Base-by-base conservation (phyloP, 2,113 vertebrate species). In the Rallus limicola region DNA sequence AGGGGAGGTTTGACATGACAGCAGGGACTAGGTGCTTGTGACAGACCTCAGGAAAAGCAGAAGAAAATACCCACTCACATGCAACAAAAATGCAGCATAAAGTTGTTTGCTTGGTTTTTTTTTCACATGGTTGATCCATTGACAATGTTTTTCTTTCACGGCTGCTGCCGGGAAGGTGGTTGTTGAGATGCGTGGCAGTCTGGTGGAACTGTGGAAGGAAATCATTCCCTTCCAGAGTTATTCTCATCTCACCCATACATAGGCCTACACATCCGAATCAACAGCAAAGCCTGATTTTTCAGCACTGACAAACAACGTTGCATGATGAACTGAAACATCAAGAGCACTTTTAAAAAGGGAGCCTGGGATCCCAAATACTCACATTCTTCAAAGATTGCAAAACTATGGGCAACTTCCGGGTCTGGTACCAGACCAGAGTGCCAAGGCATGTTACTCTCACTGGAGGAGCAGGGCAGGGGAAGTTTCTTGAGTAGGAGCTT, bases 221-320 rank as follows among this genome's bases (percentile, higher is more conserved):
- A 58, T 17, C 8, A 2, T 52, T 78, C 34, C 34, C 58, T 91
- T 53, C 26, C 13, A 25, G 52, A 84, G 68, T 53, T 68, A 28
- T 10, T 89, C 9, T 34, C 7, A 10, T 65, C 31, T 92, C 48
- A 24, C 15, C 7, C 6, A 1, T 48, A 28, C 0, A 0, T 16
- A 67, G n/a, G 75, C 0, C 0, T 20, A 33, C 13, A 18, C 16
- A 11, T 18, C 63, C 2, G 75, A 59, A 78, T 50, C 16, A 87
- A 42, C 16, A 83, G 31, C 1, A 0, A 79, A 38, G 33, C 40
- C n/a, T 67, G 19, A 50, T 70, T 82, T 90, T 64, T 72, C 40
- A 44, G 21, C 31, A 46, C n/a, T 33, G 69, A 15, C 31, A 50
- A 70, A 59, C 14, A 71, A 31, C 23, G 25, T 65, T 58, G 34